phyloP scores from a whole-genome alignment of 2,888 invertebrate genomes.

The Pilophorus perplexus region DNA sequence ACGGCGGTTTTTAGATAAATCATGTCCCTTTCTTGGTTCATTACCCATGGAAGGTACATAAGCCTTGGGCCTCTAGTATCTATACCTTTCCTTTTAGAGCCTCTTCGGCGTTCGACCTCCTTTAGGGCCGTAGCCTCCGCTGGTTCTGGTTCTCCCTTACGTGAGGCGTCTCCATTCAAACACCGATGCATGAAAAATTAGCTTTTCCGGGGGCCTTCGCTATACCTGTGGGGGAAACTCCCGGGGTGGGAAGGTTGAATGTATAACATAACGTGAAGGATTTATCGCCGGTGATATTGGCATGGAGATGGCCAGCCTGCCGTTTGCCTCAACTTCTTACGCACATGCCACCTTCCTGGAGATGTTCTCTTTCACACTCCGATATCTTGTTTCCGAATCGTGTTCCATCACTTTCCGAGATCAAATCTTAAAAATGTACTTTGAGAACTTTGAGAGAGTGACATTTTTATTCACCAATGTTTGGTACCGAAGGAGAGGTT shows the following conservation, averaged over 20 bases:
- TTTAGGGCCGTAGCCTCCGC: conserved; percentile 5
- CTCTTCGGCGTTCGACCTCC: not conserved
- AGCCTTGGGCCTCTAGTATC: conserved; percentile 19
- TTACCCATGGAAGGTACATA: conserved; percentile 40
- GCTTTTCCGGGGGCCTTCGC: not conserved
- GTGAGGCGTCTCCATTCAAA: conserved; percentile 21
- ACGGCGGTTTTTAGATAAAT: conserved; percentile 35
- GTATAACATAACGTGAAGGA: conserved; percentile 23
- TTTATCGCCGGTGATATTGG: conserved; percentile 15
- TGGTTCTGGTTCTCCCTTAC: too few species aligned
- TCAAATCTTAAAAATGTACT: too few species aligned
- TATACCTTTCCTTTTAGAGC: not conserved
- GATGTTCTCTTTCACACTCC: too few species aligned
- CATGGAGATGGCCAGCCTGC: too few species aligned
- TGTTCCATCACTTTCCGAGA: too few species aligned
- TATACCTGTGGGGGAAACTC: not conserved
- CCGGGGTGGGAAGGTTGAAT: conserved; percentile 6
- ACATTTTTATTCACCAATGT: too few species aligned
- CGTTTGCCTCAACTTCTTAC: too few species aligned
- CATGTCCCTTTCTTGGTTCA: conserved; percentile 40
- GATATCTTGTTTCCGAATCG: too few species aligned
- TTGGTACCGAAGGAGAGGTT: too few species aligned
- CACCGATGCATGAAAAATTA: conserved; percentile 35
- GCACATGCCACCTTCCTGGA: too few species aligned
- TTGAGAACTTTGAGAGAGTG: too few species aligned